Base-by-base conservation (phyloP, 2,113 vertebrate genomes). In the Condylura cristata region DNA sequence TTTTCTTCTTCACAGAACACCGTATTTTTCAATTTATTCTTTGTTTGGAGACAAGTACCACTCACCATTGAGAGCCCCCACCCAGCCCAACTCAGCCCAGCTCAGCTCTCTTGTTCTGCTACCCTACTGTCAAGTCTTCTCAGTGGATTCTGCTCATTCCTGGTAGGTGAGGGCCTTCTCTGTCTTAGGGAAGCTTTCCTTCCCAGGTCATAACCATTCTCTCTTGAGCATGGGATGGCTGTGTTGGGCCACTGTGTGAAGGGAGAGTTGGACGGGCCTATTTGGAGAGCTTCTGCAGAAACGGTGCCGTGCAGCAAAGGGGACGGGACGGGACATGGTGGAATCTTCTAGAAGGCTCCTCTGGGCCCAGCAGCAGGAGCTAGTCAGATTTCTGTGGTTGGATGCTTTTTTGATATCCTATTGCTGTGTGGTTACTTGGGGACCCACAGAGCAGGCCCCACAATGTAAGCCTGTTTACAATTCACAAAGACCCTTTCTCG, bases 401-500 rank as follows among this genome's bases (percentile, higher is more conserved):
- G 79, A 22, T 53, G 39, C 56, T 51, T 30, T 65, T 56, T 58
- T 88, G 84, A 88, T 24, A 56, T 46, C 39, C 18, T 3, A 1
- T 48, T 37, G 22, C 87, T 24, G 22, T 61, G 48, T 60, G 58
- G 60, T 65, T 90, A 10, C 14, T 78, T 6, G 22, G 28, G 86
- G 85, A 41, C 58, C 78, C 48, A 7, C 68, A 58, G 46, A 30
- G 48, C n/a, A 37, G 63, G 68, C 44, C 39, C 48, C 63, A 80
- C 65, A 88, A 10, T 2, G 14, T 4, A 1, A 76, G 58, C 51
- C 86, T 71, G 37, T 56, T 65, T 71, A n/a, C 51, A 37, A 0
- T 61, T 17, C 75, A 94, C 89, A 91, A 71, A 94, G 94, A 41
- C 41, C 66, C n/a, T 83, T 48, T 80, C 76, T 94, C 14, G 0